Conservation (phyloP, 2,797 vertebrate species). For the Danio kyathit region DNA sequence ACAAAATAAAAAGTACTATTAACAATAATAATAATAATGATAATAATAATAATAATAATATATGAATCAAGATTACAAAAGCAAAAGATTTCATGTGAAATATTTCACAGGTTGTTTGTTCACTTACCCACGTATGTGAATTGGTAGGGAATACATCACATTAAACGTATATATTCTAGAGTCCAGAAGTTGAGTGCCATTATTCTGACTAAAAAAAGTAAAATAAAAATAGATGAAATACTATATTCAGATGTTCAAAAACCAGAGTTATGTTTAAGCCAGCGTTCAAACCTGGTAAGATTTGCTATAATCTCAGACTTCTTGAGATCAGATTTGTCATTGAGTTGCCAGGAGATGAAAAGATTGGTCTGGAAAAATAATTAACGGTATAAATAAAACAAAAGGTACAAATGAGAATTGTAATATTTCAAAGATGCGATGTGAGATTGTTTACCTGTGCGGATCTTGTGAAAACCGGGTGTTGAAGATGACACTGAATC, state of each 20-base stretch:
- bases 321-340: constrained; percentile 60
- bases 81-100: not conserved
- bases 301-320: constrained; percentile 64
- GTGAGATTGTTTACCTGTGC: constrained; percentile 51
- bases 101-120: not conserved
- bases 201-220: constrained; percentile 60
- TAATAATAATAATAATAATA: not conserved
- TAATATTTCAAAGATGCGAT: not conserved
- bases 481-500: constrained; percentile 61
- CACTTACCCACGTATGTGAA: constrained; percentile 63
- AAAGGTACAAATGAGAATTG: not conserved
- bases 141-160: constrained; percentile 58
- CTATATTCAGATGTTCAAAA: not conserved
- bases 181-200: constrained; percentile 50
- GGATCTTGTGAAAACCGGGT: constrained; percentile 61
- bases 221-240: not conserved
- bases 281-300: constrained; percentile 73
- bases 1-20: not conserved
- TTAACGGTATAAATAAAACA: not conserved
- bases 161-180: constrained; percentile 47
- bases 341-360: constrained; percentile 75
- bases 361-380: constrained; percentile 64
- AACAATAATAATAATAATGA: not conserved
- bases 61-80: not conserved
- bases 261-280: not conserved